A percentile compares a stretch with the other conserved stretches of the same genome.
phyloP scores from a whole-genome alignment of 2,888 invertebrate genomes.

The Brenthis daphne region DNA sequence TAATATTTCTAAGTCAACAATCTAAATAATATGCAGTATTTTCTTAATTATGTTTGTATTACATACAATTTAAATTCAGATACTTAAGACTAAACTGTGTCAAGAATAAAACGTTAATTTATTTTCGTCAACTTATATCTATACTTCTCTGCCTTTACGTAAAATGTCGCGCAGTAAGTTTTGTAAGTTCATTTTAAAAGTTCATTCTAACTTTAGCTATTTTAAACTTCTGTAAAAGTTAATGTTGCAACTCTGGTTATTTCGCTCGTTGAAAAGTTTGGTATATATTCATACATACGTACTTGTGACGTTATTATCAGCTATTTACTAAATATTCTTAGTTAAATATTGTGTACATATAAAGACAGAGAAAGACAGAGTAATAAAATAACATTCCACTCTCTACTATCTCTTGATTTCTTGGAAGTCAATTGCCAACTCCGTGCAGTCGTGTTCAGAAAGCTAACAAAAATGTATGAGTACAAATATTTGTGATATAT shows the following conservation, averaged over 20 bases:
- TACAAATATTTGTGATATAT: too few species aligned
- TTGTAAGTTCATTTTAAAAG: constrained; percentile 13
- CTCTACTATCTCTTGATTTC: too few species aligned
- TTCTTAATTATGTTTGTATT: too few species aligned
- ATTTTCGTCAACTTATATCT: neutral
- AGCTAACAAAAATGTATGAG: too few species aligned
- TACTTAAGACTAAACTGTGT: too few species aligned
- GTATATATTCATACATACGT: neutral
- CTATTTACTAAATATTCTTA: too few species aligned
- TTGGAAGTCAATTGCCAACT: too few species aligned
- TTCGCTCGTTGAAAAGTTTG: neutral
- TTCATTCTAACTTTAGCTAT: neutral
- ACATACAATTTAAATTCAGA: too few species aligned
- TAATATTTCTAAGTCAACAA: neutral
- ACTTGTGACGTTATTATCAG: neutral
- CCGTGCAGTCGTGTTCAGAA: too few species aligned
- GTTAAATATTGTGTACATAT: too few species aligned
- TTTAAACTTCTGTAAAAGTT: constrained; percentile 14
- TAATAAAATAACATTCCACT: too few species aligned
- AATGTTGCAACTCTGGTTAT: neutral
- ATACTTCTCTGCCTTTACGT: constrained; percentile 1
- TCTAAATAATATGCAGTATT: neutral
- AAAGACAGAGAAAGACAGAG: too few species aligned
- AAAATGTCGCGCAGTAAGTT: constrained; percentile 1
- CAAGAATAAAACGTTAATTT: neutral